These are phyloP conservation scores for Aythya baeri DNA, from an alignment of 2,113 vertebrate genomes.

Conservation along the genomic window DNA sequence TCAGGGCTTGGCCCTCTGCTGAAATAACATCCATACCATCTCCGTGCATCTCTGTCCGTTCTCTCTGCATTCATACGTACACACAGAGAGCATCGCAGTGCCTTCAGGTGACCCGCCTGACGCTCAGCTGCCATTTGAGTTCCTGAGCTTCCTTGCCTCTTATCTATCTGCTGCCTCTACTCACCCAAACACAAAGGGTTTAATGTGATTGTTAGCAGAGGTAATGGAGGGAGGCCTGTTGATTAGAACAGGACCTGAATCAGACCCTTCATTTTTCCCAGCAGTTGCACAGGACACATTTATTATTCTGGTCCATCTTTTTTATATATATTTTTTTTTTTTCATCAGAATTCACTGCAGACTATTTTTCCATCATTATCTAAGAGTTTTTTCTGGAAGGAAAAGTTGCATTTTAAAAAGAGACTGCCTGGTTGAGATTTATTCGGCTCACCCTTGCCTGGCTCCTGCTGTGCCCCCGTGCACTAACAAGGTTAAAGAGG, in stretches of 20 bases:
- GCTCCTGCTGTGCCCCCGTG: conserved; percentile 23
- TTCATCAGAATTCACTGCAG: conserved; percentile 69
- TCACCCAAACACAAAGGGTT: conserved; percentile 19
- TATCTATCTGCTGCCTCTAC: conserved; percentile 57
- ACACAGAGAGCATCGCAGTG: background rate
- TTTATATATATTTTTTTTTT: background rate
- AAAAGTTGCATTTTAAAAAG: conserved; percentile 67
- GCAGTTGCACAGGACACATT: conserved; percentile 57
- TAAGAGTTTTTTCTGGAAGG: conserved; percentile 62
- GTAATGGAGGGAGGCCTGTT: background rate
- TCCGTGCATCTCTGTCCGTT: background rate
- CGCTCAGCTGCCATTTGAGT: conserved; percentile 54
- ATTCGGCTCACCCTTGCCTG: conserved; percentile 22
- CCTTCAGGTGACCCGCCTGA: conserved; percentile 42
- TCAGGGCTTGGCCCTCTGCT: background rate
- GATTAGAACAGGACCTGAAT: conserved; percentile 42
- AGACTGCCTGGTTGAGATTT: conserved; percentile 59
- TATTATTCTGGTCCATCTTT: conserved; percentile 41
- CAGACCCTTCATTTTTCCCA: conserved; percentile 44
- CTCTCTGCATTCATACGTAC: background rate
- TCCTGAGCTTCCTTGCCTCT: conserved; percentile 56
- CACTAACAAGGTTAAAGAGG: conserved; percentile 21
- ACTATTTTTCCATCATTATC: conserved; percentile 71
- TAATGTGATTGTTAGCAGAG: conserved; percentile 28
- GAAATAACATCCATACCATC: background rate